Evolutionary conservation across 2,888 invertebrate genomes (phyloP), one percentile per base, ranked within the genome.

Genomic region (Autographa gamma): DNA sequence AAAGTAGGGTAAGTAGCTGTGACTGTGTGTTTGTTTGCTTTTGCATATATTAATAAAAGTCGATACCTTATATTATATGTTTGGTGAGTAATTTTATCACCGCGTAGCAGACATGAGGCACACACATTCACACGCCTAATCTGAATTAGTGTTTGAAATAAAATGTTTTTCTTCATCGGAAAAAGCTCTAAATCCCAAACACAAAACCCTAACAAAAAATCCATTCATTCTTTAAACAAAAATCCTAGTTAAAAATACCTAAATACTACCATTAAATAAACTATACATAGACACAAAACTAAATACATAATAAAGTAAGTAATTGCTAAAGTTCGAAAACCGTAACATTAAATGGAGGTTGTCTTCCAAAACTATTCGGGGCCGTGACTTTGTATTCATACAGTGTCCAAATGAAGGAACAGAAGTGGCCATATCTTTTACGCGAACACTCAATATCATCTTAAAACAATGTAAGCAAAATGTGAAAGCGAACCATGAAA

Each of bases 391-490:
- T 89, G 92, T 90, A 86, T 89, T 87, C 83, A 88, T 89, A 82
- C 86, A 80, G 77, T 81, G 84, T 83, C 85, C 84, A 91, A 92
- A 91, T 93, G 91, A 92, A 90, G 83, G 80, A 79, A 78, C 79
- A 84, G 83, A 88, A 85, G 85, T 89, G 87, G 87, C 86, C 85
- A 87, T 91, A 90, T 91, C 89, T 91, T 92, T 90, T 89, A 90
- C 85, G 89, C 84, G 87, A 90, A 89, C 88, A 87, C 87, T 86
- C 87, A 90, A 91, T 92, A 92, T 90, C 88, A 91, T 90, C 89
- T 91, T 90, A 86, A 89, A 90, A 93, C 93, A 94, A 92, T 93
- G 92, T 93, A 93, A 90, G 90, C 89, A 86, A 91, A 93, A 91
- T 85, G 88, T 86, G 84, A 88, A 89, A 87, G 88, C 88, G 85